phyloP scores from a whole-genome alignment of 2,113 vertebrate species.

The Alethe castanea region DNA sequence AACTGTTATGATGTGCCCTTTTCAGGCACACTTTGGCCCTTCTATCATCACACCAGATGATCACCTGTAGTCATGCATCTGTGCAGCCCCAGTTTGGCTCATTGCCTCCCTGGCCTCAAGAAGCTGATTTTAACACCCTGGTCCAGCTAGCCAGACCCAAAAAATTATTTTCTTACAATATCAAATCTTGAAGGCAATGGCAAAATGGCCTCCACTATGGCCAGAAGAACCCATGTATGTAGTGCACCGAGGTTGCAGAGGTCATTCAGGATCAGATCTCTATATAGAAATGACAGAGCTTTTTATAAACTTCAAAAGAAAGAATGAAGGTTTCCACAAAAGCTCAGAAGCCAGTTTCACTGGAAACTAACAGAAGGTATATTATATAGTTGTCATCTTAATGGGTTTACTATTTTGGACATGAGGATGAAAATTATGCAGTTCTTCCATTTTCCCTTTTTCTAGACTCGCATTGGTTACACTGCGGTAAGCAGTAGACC shows the following conservation, averaged over 20 bases:
- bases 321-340: slow-evolving; percentile 27
- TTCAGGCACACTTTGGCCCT: background rate
- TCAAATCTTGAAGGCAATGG: background rate
- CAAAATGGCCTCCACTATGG: background rate
- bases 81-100: background rate
- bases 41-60: background rate
- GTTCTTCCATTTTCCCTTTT: slow-evolving; percentile 7
- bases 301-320: slow-evolving; percentile 46
- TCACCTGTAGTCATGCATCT: background rate
- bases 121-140: background rate
- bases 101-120: background rate
- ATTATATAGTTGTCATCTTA: slow-evolving; percentile 3
- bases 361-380: background rate
- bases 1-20: background rate
- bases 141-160: background rate
- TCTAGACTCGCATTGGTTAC: background rate
- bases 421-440: background rate
- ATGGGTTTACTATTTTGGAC: slow-evolving; percentile 16
- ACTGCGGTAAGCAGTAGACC: background rate
- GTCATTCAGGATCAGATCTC: background rate
- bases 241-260: background rate
- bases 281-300: background rate
- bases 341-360: background rate
- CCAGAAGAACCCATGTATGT: background rate
- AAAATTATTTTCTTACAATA: background rate